phyloP scores from a whole-genome alignment of 2,797 vertebrate species.

The Todus mexicanus region DNA sequence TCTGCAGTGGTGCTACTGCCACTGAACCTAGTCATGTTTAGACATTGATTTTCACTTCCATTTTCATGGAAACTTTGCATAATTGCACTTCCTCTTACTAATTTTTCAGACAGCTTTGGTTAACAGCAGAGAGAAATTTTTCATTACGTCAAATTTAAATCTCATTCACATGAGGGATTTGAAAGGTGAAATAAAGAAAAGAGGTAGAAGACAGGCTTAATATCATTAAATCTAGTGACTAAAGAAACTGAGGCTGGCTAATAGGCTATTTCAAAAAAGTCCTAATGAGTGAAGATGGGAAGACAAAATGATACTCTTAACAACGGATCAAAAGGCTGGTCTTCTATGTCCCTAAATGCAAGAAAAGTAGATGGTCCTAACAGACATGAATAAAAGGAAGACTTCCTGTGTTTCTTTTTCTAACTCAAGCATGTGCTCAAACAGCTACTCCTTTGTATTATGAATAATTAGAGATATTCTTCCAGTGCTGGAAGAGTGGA shows the following conservation, averaged over 20 bases:
- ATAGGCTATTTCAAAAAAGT: background rate
- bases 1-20: background rate
- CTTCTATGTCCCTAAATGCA: background rate
- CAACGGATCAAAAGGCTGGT: background rate
- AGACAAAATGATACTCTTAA: background rate
- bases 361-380: background rate
- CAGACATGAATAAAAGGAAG: background rate
- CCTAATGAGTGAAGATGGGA: background rate
- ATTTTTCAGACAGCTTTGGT: background rate
- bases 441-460: background rate
- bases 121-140: background rate
- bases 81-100: background rate
- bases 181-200: background rate
- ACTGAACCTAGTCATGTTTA: background rate
- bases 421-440: background rate
- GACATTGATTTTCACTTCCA: background rate
- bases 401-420: background rate
- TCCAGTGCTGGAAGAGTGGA: background rate
- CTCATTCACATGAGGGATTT: background rate
- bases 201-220: background rate
- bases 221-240: background rate
- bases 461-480: background rate
- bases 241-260: background rate
- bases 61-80: background rate
- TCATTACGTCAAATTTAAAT: background rate